Evolutionary conservation across 1,140 invertebrate species (phyloP).

Genomic region (Telenomus remus): DNA sequence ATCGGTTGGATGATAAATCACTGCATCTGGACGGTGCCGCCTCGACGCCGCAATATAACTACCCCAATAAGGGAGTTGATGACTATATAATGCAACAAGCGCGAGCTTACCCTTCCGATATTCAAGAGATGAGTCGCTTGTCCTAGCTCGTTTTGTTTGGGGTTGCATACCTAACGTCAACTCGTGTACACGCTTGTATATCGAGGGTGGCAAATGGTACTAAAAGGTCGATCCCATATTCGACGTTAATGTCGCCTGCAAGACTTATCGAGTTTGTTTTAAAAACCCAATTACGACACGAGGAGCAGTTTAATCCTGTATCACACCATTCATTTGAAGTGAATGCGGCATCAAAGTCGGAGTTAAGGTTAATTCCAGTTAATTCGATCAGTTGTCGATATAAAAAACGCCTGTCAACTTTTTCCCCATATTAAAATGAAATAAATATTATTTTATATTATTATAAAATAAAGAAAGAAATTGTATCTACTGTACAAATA

Average conservation of each 20-base stretch:
- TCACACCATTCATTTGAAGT: constrained; percentile 1
- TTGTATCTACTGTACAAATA: no score
- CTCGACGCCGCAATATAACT: constrained; percentile 57
- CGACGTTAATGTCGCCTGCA: constrained; percentile 46
- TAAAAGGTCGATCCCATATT: constrained; percentile 48
- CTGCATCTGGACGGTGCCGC: constrained; percentile 54
- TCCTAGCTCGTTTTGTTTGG: constrained; percentile 30
- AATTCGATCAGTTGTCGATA: no score
- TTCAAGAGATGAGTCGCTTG: constrained; percentile 37
- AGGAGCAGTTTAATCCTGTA: constrained; percentile 12
- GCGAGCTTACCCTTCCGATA: constrained; percentile 53
- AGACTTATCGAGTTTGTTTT: constrained; percentile 33
- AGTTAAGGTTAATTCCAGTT: no score
- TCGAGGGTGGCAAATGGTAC: constrained; percentile 36
- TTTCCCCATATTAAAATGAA: no score
- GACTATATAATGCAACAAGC: constrained; percentile 65
- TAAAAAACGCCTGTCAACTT: no score
- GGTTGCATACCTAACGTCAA: constrained; percentile 30
- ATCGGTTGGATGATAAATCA: constrained; percentile 72
- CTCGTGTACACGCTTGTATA: constrained; percentile 6
- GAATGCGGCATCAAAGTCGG: no score
- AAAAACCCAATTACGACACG: constrained; percentile 35
- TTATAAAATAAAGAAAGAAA: no score
- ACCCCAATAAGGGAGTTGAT: constrained; percentile 66
- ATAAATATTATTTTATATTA: no score